These are phyloP conservation scores for Campaea margaritaria DNA, from an alignment of 2,888 invertebrate genomes.

Conservation along the genomic window DNA sequence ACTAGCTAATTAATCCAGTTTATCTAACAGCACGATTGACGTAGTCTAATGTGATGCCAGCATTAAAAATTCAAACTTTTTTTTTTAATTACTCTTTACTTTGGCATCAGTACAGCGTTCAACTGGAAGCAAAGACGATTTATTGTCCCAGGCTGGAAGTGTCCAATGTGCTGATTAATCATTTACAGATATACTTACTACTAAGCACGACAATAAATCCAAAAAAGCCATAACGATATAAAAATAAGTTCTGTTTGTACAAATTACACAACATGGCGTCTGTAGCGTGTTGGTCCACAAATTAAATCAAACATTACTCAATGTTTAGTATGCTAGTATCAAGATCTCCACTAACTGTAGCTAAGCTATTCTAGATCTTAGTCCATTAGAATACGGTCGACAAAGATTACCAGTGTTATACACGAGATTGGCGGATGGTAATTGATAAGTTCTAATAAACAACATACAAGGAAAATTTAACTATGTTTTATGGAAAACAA, in stretches of 20 bases:
- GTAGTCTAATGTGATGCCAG: constrained; percentile 16
- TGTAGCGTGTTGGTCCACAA: constrained; percentile 58
- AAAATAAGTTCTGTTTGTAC: constrained; percentile 56
- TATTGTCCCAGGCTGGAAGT: too few relatives aligned
- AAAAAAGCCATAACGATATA: constrained; percentile 57
- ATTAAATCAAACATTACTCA: constrained; percentile 41
- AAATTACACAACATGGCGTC: constrained; percentile 36
- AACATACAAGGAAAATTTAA: constrained; percentile 17
- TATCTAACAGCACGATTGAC: neutral
- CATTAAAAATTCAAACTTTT: constrained; percentile 8
- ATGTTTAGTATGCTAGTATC: constrained; percentile 31
- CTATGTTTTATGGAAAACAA: neutral
- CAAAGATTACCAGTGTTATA: constrained; percentile 6
- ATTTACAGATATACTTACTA: constrained; percentile 49
- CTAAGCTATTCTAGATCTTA: constrained; percentile 21
- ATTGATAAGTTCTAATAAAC: constrained; percentile 18
- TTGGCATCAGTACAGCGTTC: constrained; percentile 53
- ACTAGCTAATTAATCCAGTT: neutral
- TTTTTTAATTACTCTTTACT: constrained; percentile 41
- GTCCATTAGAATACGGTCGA: constrained; percentile 24
- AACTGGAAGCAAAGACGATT: too few relatives aligned
- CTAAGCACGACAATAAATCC: constrained; percentile 50
- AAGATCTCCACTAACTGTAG: constrained; percentile 6
- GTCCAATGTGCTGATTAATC: constrained; percentile 28
- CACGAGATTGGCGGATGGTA: constrained; percentile 18